Conservation (phyloP, 2,888 invertebrate species). For the Acleris holmiana region DNA sequence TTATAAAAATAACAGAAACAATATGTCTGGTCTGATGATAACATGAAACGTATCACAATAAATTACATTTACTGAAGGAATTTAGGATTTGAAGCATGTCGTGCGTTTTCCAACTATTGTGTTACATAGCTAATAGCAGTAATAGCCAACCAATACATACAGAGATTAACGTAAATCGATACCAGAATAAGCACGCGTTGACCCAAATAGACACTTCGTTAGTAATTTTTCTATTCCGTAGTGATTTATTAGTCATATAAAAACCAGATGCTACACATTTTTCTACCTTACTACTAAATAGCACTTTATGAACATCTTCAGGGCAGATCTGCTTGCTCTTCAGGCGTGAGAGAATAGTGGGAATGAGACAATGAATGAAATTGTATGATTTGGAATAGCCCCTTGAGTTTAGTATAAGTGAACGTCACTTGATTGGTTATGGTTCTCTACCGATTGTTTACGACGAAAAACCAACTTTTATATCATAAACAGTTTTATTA, state of each 20-base stretch:
- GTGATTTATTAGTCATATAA: conserved; percentile 77
- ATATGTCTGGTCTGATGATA: too few species aligned
- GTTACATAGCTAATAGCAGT: conserved; percentile 5
- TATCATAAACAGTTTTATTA: conserved; percentile 22
- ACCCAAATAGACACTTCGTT: conserved; percentile 68
- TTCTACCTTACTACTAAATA: conserved; percentile 12
- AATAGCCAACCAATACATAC: neutral
- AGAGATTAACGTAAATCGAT: conserved; percentile 10
- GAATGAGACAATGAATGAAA: neutral
- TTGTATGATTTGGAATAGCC: neutral
- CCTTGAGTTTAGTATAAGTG: conserved; percentile 49
- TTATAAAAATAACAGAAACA: too few species aligned
- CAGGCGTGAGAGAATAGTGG: neutral
- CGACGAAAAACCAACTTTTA: conserved; percentile 37
- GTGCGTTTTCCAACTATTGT: neutral
- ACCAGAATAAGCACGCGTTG: conserved; percentile 52
- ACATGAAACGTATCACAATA: too few species aligned
- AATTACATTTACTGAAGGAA: neutral
- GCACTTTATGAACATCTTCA: neutral
- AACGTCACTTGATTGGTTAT: conserved; percentile 63
- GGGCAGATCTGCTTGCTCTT: neutral
- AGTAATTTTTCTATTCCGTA: conserved; percentile 62
- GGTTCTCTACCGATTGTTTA: conserved; percentile 57
- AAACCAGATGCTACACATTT: conserved; percentile 69
- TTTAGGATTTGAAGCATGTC: neutral